Conservation (phyloP, 2,113 vertebrate species). For the Suncus etruscus region DNA sequence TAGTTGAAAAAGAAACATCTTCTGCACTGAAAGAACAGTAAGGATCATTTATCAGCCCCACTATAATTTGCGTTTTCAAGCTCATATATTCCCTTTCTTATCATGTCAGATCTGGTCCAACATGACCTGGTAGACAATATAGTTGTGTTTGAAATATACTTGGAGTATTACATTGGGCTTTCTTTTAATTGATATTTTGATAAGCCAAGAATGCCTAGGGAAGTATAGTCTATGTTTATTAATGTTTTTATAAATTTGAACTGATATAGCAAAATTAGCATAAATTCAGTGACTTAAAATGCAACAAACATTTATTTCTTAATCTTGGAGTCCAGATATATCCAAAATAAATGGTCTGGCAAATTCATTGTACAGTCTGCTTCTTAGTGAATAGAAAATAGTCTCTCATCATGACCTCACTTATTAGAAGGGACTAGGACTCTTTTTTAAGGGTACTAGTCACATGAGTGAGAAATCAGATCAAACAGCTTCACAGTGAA, state of each 20-base stretch:
- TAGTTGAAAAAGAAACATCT: conserved; percentile 32
- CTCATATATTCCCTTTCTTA: not conserved
- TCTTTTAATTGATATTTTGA: conserved; percentile 48
- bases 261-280: conserved; percentile 4
- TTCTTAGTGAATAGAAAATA: not conserved
- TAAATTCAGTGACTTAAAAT: not conserved
- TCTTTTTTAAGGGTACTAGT: not conserved
- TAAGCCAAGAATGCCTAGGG: not conserved
- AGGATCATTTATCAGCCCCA: conserved; percentile 6
- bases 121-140: not conserved
- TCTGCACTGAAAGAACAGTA: not conserved
- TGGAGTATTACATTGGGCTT: not conserved
- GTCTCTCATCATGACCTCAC: not conserved
- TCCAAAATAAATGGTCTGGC: not conserved
- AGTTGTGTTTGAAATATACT: not conserved
- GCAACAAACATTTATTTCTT: conserved; percentile 35
- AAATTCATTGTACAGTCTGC: not conserved
- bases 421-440: not conserved
- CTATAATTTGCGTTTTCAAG: not conserved
- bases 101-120: not conserved
- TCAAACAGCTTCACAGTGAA: not conserved
- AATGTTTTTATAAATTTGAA: not conserved
- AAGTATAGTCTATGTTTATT: not conserved
- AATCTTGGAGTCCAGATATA: not conserved
- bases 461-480: not conserved